phyloP scores from a whole-genome alignment of 2,888 invertebrate species.

The Heliconius sara region DNA sequence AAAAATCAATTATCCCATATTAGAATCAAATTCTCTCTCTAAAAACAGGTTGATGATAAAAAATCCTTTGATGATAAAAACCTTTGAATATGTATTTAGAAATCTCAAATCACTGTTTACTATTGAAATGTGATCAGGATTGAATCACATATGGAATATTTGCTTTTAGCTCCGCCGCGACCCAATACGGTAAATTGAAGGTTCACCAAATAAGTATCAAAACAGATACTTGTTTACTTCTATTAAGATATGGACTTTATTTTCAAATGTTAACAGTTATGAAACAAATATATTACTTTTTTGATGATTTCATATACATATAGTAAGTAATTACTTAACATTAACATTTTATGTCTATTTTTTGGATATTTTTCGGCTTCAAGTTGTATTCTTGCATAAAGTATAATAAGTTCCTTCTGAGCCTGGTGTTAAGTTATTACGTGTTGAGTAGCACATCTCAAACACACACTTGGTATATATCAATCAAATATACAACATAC shows the following conservation, averaged over 20 bases:
- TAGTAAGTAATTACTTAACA: neutral
- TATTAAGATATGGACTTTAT: slow-evolving; percentile 10
- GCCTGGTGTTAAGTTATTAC: neutral
- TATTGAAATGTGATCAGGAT: slow-evolving; percentile 15
- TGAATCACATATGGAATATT: slow-evolving; percentile 18
- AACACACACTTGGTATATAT: neutral
- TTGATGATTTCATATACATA: neutral
- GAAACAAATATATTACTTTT: slow-evolving; percentile 3
- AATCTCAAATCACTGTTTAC: slow-evolving; percentile 15
- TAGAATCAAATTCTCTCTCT: neutral
- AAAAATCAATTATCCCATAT: too few species aligned
- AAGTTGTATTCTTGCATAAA: neutral
- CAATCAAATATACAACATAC: neutral
- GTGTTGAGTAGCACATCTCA: neutral
- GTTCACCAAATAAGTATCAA: slow-evolving; percentile 21
- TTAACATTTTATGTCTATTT: neutral
- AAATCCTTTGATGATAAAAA: too few species aligned
- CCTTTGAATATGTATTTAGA: neutral
- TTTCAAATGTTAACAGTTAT: slow-evolving; percentile 8
- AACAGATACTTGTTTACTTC: slow-evolving; percentile 5
- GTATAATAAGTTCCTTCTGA: too few species aligned
- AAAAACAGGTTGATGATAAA: neutral
- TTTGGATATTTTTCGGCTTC: neutral
- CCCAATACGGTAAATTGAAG: slow-evolving; percentile 22
- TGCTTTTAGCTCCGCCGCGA: slow-evolving; percentile 18